Base-by-base conservation (phyloP, 1,140 invertebrate species). In the Drosophila gunungcola region DNA sequence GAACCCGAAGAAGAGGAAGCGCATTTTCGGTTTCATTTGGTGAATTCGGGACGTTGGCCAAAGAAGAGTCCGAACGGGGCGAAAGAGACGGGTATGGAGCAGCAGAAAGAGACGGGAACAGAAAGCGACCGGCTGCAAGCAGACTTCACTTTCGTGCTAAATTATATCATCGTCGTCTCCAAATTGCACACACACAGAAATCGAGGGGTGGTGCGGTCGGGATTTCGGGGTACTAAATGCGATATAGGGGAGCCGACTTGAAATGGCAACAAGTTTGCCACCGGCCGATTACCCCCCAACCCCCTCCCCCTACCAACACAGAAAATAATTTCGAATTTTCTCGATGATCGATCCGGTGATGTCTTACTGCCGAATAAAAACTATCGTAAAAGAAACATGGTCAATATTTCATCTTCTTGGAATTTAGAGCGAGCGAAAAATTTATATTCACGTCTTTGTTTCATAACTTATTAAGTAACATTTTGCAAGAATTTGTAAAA, bases 131-230 rank as follows among this genome's bases (percentile, higher is more conserved):
- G 82, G 83, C 82, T 86, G 82, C 83, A 86, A 78, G 62, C 60
- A 73, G 70, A 68, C 83, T 86, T 86, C 84, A 83, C 83, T 89
- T 89, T 86, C 83, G 79, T 83, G 79, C 83, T 83, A 86, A 86
- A 86, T 86, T 86, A 86, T 86, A 86, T 86, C 83, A 86, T 88
- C 83, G 70, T 67, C 77, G 68, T 73, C 68, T 81, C 80, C 80
- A 83, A 83, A 83, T 79, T 83, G 80, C 80, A 68, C 38, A 45
- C 53, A 73, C 43, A 70, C 54, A 58, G 41, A 42, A 45, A 32
- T 53, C 42, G 21, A 54, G 21, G 42, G 46, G 32, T 16, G 72
- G 38, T 16, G 64, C 16, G 32, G 56, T 39, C 25, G 41, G 65
- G 34, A 9, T 34, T 10, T 25, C 25, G 49, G 29, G 65, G 76